Evolutionary conservation across 1,140 invertebrate genomes (phyloP), one percentile per base, ranked within the genome.

Genomic region (Brachystomella parvula): DNA sequence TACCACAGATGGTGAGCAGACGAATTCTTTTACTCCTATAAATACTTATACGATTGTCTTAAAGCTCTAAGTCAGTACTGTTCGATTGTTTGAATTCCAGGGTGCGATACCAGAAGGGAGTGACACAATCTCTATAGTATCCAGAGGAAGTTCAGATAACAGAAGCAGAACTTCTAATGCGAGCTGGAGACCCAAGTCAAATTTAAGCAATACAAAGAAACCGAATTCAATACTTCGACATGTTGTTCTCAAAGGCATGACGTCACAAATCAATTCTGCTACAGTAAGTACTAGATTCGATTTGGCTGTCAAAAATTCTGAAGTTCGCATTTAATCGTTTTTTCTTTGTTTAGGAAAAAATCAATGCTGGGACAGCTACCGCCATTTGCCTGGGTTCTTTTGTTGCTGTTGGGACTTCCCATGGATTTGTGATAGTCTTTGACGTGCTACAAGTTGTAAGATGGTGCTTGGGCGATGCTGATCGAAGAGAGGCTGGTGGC

Each of bases 321-420:
- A 15, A n/a, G 21, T 9, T 9, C 26, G 6, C 6, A 21, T 9
- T 12, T 6, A 21, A 21, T n/a, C 6, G 12, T 21, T 56, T 53
- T 53, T n/a, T n/a, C 80, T 65, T 44, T 49, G 70, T 66, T 12
- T 72, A 90, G 88, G 92, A 96, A 72, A 83, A 89, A 70, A 89
- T 94, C 26, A 88, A 91, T 80, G 89, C 91, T 62, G 94, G 94
- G 28, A 82, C 88, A 63, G 90, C 93, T 1, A 93, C 91, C 72
- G 85, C 89, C 26, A 83, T 89, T 29, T 88, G 88, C 44, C 87
- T 89, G 61, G 83, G 85, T 1, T 85, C 86, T 57, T 84, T 89
- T 74, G 87, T 96, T 69, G 89, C 89, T 24, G 84, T 97, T 57
- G 94, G 95, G 35, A 97, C 94, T 47, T 93, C 91, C 44, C 92